These are phyloP conservation scores for Pardalotus punctatus DNA, from an alignment of 2,113 vertebrate species.

Conservation along the genomic window DNA sequence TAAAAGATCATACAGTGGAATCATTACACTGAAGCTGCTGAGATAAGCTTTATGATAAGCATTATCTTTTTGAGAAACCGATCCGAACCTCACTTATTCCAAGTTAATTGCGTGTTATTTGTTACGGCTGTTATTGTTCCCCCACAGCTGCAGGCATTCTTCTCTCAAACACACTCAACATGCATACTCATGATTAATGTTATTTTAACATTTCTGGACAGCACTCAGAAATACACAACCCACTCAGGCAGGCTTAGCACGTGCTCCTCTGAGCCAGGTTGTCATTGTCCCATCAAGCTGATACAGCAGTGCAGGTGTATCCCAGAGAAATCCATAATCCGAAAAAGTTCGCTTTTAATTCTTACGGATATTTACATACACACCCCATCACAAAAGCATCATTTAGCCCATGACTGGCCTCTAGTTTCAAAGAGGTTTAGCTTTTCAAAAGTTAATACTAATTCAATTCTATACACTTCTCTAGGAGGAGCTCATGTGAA, in stretches of 20 bases:
- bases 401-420: neutral
- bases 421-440: neutral
- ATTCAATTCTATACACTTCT: neutral
- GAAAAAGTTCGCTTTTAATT: neutral
- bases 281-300: rapidly evolving
- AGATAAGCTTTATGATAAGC: constrained; percentile 1
- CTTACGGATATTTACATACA: neutral
- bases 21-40: constrained; percentile 7
- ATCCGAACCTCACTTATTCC: neutral
- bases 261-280: neutral
- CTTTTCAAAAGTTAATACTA: neutral
- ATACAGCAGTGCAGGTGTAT: neutral
- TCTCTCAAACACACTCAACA: neutral
- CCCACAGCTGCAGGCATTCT: constrained; percentile 54
- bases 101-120: constrained; percentile 26
- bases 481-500: neutral
- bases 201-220: constrained; percentile 61
- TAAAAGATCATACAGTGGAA: neutral
- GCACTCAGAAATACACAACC: neutral
- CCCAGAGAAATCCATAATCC: neutral
- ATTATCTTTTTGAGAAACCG: neutral
- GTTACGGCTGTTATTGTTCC: constrained; percentile 27
- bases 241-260: neutral
- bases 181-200: constrained; percentile 21
- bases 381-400: neutral